These are phyloP conservation scores for Oncorhynchus masou DNA, from an alignment of 2,113 vertebrate species.

Conservation along the genomic window DNA sequence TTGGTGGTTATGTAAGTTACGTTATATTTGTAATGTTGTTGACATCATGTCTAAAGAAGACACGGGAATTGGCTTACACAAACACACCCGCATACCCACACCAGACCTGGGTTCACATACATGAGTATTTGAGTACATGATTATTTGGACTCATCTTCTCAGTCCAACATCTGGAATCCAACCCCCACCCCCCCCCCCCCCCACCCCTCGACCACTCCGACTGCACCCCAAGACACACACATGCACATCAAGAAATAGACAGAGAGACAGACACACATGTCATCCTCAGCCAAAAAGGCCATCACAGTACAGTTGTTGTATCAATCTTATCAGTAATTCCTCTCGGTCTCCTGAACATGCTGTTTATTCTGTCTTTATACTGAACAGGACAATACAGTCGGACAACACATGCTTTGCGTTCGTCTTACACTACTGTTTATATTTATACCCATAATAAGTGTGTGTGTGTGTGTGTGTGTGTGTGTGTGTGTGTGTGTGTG, in stretches of 20 bases:
- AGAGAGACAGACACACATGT: background rate
- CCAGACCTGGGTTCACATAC: too few species aligned
- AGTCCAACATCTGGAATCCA: too few species aligned
- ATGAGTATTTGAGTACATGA: too few species aligned
- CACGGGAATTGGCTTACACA: too few species aligned
- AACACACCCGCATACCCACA: too few species aligned
- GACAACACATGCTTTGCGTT: background rate
- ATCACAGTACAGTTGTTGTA: background rate
- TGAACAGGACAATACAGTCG: background rate
- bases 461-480: background rate
- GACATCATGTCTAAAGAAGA: too few species aligned
- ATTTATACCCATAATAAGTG: slow-evolving; percentile 73
- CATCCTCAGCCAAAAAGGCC: background rate
- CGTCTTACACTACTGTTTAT: background rate
- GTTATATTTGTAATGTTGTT: too few species aligned
- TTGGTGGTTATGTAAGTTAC: too few species aligned
- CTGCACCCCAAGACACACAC: background rate
- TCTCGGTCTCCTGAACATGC: background rate
- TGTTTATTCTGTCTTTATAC: background rate
- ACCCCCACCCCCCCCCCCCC: too few species aligned
- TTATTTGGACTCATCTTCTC: too few species aligned
- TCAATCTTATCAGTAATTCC: background rate
- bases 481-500: background rate
- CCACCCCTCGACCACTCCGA: too few species aligned
- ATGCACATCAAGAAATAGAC: background rate